Evolutionary conservation across 2,888 invertebrate species (phyloP).

Genomic region (Apomyelois bistriatella): DNA sequence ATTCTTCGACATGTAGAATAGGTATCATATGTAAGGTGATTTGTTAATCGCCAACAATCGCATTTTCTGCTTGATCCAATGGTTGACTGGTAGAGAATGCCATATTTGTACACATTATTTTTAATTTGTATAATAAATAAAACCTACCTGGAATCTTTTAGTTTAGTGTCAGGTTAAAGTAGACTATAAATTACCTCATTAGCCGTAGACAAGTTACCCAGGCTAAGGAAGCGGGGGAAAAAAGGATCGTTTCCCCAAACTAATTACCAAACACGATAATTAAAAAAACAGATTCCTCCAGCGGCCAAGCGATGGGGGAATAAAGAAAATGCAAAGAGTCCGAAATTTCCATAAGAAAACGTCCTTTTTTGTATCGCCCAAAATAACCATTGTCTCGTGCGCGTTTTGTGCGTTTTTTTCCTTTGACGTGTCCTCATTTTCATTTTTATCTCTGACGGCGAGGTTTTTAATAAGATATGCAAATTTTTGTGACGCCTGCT

Average conservation of each 20-base stretch:
- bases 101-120: too few relatives aligned
- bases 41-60: too few relatives aligned
- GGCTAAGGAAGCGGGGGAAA: conserved; percentile 54
- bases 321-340: conserved; percentile 78
- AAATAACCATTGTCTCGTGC: conserved; percentile 75
- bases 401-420: conserved; percentile 64
- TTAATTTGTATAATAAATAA: too few relatives aligned
- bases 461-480: conserved; percentile 77
- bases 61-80: too few relatives aligned
- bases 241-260: conserved; percentile 74
- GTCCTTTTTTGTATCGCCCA: conserved; percentile 68
- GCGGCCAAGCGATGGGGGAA: conserved; percentile 56
- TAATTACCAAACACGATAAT: conserved; percentile 80
- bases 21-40: too few relatives aligned
- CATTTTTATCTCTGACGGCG: conserved; percentile 71
- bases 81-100: too few relatives aligned
- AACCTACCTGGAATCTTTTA: not conserved
- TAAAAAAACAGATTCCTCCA: conserved; percentile 76
- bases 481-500: conserved; percentile 56
- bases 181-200: conserved; percentile 72
- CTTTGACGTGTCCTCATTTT: conserved; percentile 75
- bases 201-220: conserved; percentile 68
- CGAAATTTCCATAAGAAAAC: conserved; percentile 76
- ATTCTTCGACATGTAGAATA: too few relatives aligned
- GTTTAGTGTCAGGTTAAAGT: conserved; percentile 26